phyloP scores from a whole-genome alignment of 2,888 invertebrate species.

The Ferdinandea cuprea region DNA sequence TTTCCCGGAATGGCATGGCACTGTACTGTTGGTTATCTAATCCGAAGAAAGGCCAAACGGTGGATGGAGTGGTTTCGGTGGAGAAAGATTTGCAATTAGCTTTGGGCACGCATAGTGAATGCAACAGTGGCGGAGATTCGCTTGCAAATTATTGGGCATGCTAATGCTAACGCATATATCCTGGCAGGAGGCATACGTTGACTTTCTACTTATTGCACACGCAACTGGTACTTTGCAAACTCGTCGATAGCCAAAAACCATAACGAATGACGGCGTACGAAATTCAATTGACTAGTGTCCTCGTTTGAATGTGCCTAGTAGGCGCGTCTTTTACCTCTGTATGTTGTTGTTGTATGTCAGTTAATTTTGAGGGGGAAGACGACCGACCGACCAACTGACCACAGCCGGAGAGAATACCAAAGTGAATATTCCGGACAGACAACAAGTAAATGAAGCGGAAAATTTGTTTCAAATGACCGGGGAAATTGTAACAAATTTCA shows the following conservation, averaged over 20 bases:
- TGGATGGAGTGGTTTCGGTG: conserved; percentile 24
- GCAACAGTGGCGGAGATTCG: conserved; percentile 24
- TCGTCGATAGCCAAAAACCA: conserved; percentile 28
- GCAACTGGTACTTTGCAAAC: conserved; percentile 31
- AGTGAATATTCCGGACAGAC: conserved; percentile 31
- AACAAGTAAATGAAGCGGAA: conserved; percentile 56
- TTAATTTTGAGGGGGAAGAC: conserved; percentile 38
- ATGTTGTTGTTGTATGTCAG: conserved; percentile 11
- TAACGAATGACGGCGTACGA: conserved; percentile 32
- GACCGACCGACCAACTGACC: no score
- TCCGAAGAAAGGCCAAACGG: conserved; percentile 31
- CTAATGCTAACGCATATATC: conserved; percentile 25
- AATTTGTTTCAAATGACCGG: conserved; percentile 63
- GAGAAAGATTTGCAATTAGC: conserved; percentile 61
- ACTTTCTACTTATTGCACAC: conserved; percentile 60
- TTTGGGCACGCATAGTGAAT: conserved; percentile 39
- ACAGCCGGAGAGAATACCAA: conserved; percentile 33
- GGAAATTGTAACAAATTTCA: conserved; percentile 65
- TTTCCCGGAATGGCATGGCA: conserved; percentile 37
- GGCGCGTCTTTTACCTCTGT: not conserved
- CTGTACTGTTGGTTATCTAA: conserved; percentile 54
- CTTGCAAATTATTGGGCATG: conserved; percentile 54
- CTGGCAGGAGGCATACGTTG: conserved; percentile 10
- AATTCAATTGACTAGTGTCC: conserved; percentile 59
- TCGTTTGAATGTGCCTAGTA: conserved; percentile 18